These are phyloP conservation scores for Atractosteus spatula DNA, from an alignment of 2,113 vertebrate genomes.

Conservation along the genomic window DNA sequence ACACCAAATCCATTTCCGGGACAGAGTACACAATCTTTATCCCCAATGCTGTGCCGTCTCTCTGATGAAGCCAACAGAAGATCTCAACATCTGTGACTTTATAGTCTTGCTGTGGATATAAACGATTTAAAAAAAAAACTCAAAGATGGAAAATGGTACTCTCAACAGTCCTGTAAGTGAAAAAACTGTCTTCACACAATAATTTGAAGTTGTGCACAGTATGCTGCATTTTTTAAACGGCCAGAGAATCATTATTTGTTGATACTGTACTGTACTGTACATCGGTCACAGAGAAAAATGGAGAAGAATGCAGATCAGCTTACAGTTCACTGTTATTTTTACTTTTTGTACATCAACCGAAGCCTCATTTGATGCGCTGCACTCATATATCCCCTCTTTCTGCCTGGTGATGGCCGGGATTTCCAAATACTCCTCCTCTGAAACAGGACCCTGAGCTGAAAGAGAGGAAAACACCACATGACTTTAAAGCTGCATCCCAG, in stretches of 20 bases:
- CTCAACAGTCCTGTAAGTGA: too few species aligned
- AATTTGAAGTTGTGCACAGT: background rate
- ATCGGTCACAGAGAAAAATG: too few species aligned
- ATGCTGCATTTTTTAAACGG: background rate
- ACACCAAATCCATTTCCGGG: background rate
- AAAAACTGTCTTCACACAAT: background rate
- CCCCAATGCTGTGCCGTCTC: background rate
- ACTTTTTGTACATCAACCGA: slow-evolving; percentile 81
- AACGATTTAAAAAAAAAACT: background rate
- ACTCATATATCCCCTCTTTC: slow-evolving; percentile 87
- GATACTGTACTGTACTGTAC: too few species aligned
- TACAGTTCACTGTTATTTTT: slow-evolving; percentile 93
- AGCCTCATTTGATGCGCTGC: slow-evolving; percentile 89
- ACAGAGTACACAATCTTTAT: background rate
- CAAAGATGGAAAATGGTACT: too few species aligned
- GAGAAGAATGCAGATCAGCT: slow-evolving; percentile 49
- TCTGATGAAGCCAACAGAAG: background rate
- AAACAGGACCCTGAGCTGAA: slow-evolving; percentile 77
- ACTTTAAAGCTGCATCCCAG: too few species aligned
- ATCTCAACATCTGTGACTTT: background rate
- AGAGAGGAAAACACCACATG: background rate
- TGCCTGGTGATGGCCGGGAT: slow-evolving; percentile 86
- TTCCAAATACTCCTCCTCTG: slow-evolving; percentile 90
- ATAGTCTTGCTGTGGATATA: background rate
- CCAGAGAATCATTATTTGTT: background rate